Conservation (phyloP, 35 echinoderm and acorn worm genomes). For the Diadema setosum region DNA sequence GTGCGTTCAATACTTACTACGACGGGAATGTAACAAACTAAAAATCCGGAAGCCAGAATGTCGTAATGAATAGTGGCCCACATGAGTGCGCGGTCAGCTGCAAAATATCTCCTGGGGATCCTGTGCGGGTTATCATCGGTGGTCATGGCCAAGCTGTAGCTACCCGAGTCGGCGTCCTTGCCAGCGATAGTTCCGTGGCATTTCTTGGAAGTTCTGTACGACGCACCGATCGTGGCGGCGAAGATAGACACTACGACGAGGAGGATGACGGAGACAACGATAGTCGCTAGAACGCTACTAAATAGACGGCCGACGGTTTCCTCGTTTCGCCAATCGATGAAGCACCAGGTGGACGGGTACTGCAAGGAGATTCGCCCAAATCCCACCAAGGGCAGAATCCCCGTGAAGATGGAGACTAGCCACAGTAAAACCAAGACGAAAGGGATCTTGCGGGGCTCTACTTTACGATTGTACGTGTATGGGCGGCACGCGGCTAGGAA, state of each 20-base stretch:
- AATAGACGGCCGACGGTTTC: constrained; percentile 81
- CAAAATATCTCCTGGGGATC: not conserved
- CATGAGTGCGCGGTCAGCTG: constrained; percentile 21
- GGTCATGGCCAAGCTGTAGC: not conserved
- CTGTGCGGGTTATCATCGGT: constrained; percentile 3
- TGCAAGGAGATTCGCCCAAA: constrained; percentile 72
- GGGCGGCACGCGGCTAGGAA: constrained; percentile 80
- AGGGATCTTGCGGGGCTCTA: constrained; percentile 84
- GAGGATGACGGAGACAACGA: constrained; percentile 51
- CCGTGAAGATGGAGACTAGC: constrained; percentile 74
- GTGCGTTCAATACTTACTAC: constrained; percentile 79
- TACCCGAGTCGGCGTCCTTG: not conserved
- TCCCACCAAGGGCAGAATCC: constrained; percentile 77
- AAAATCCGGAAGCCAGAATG: constrained; percentile 35
- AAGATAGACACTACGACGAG: constrained; percentile 19
- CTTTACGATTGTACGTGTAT: constrained; percentile 52
- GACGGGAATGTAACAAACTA: constrained; percentile 82
- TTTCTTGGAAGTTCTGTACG: not conserved
- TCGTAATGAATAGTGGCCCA: constrained; percentile 75
- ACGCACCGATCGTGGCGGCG: not conserved
- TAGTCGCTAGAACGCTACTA: constrained; percentile 73
- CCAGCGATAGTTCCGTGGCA: not conserved
- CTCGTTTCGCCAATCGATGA: constrained; percentile 83
- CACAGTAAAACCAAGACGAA: constrained; percentile 82
- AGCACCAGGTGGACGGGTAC: constrained; percentile 95